Evolutionary conservation across 2,113 vertebrate genomes (phyloP), one percentile per base, ranked within the genome.

Genomic region (Coptodon rendalli): DNA sequence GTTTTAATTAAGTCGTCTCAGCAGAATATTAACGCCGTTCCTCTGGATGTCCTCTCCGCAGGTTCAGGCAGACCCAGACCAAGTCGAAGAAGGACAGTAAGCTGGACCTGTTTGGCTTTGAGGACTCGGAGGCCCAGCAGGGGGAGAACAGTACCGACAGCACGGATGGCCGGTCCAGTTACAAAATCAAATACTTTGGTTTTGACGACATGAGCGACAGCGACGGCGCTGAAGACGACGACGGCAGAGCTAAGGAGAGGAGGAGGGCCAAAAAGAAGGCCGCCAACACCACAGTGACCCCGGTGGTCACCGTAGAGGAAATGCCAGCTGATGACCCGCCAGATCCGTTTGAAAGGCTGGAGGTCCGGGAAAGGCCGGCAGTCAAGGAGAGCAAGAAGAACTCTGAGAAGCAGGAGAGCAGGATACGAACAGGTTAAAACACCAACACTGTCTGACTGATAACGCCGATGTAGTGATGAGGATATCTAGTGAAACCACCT

Each of bases 171-270:
- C 95, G 96, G 45, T 98, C 99, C 93, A 99, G 95, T 86, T 99
- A 99, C 96, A 99, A 99, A 96, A 98, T 99, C 93, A 98, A 99
- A 82, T 99, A 99, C 96, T 99, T 99, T 85, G 99, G 99, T 66
- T 99, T 99, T 83, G 98, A 99, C 82, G 98, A 99, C 93, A 97
- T 98, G 88, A 99, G 98, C 86, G 98, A 98, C 95, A 98, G 98
- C 2, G 98, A 98, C 45, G 97, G 97, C 1, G 93, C 90, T 0
- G 98, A 97, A 22, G 97, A 97, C 0, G 97, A 97, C 0, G 50
- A 6, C 0, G 8, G 89, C 11, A 82, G 31, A 36, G 93, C 93
- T 0, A 90, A 87, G 80, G 82, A 61, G 71, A 93, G 94, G 84
- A 93, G 90, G 89, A 91, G 90, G 9, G 96, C 96, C 86, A 94